Evolutionary conservation across 2,797 vertebrate species (phyloP), one percentile per base, ranked within the genome.

Genomic region (Choloepus didactylus): DNA sequence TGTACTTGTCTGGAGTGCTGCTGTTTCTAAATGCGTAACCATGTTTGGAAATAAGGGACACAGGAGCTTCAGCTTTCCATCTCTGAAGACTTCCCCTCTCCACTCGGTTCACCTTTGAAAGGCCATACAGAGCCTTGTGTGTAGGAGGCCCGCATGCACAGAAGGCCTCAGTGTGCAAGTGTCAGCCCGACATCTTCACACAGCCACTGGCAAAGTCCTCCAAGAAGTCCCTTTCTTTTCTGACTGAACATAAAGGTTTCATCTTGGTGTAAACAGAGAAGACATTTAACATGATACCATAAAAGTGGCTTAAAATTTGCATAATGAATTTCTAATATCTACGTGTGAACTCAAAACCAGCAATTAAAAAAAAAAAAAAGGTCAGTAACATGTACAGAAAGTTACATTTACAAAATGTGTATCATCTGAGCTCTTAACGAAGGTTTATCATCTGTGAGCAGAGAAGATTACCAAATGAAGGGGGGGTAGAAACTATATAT

Each of bases 141-240:
- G 54, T 18, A 56, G 54, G 54, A 56, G 54, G 54, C 54, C 54
- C 16, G 54, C 18, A 72, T 70, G 86, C 87, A 98, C 97, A 98
- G 98, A 97, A 96, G 44, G 77, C 95, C 92, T 97, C 98, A 98
- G 98, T 98, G 54, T 25, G 5, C 14, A 12, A 15, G 76, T 76
- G 97, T 84, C 96, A 81, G 96, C 96, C 97, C 84, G 41, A 0
- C 87, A 97, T 91, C 97, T 60, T 82, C 95, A 87, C 72, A 72
- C 62, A 5, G 89, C 81, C 94, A 92, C 44, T 56, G 94, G 95
- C 95, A 73, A 96, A 97, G 93, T 96, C 96, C 96, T 97, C 27
- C 0, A 7, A 97, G 96, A 69, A 98, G 95, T 89, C 97, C 92
- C 95, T 97, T 95, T 97, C 97, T 97, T 97, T 82, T 79, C 84